phyloP scores from a whole-genome alignment of 2,113 vertebrate species.

The Lagopus muta region DNA sequence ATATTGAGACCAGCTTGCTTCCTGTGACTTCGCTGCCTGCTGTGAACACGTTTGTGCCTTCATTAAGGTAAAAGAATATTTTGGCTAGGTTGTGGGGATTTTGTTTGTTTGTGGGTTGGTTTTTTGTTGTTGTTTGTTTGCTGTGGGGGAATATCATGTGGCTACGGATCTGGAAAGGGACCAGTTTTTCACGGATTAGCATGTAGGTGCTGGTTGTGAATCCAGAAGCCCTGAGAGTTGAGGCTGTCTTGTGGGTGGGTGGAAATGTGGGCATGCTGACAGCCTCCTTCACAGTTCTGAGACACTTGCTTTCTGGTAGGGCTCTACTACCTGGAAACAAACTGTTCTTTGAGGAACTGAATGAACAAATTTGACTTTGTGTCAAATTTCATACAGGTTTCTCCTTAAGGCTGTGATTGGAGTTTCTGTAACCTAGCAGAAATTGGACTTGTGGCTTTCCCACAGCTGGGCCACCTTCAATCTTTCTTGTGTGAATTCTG shows the following conservation, averaged over 20 bases:
- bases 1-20: background rate
- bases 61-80: background rate
- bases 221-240: background rate
- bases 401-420: background rate
- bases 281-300: background rate
- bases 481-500: background rate
- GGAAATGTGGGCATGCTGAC: background rate
- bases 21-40: background rate
- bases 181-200: background rate
- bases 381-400: background rate
- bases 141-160: background rate
- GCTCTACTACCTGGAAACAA: background rate
- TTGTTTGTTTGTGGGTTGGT: background rate
- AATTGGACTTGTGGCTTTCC: background rate
- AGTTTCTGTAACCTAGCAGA: background rate
- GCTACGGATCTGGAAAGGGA: background rate
- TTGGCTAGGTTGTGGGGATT: background rate
- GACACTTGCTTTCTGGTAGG: background rate
- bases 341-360: background rate
- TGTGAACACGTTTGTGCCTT: accelerated
- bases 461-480: accelerated
- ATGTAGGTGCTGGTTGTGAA: background rate
- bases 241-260: background rate
- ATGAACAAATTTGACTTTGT: background rate
- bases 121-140: background rate